Percentiles rank a stretch among this genome's conserved stretches.
Conservation (phyloP, 2,797 vertebrate genomes). For the Pempheris klunzingeri region DNA sequence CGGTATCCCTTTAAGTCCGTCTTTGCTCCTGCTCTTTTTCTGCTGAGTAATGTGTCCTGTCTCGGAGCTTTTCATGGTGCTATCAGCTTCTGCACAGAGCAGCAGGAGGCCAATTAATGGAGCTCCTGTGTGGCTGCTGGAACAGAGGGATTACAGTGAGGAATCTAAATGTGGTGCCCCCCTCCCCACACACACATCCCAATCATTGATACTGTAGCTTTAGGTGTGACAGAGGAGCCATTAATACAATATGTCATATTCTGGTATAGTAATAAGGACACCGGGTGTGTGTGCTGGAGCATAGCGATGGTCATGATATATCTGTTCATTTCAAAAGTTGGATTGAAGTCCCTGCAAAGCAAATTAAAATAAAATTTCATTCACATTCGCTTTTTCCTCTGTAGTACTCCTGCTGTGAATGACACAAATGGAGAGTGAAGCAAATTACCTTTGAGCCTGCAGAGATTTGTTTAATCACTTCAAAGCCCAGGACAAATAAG, state of each 20-base stretch:
- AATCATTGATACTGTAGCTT: no score
- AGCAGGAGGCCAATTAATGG: slow-evolving; percentile 59
- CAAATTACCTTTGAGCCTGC: slow-evolving; percentile 51
- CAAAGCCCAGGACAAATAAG: slow-evolving; percentile 55
- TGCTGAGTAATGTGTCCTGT: slow-evolving; percentile 33
- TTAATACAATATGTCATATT: slow-evolving; percentile 33
- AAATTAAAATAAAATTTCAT: slow-evolving; percentile 14
- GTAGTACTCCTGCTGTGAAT: slow-evolving; percentile 7
- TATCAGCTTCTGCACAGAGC: slow-evolving; percentile 30
- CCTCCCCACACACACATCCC: no score
- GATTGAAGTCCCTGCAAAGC: background rate
- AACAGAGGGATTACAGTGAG: slow-evolving; percentile 11
- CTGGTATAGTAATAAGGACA: slow-evolving; percentile 16
- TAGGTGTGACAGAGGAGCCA: slow-evolving; percentile 32
- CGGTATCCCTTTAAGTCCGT: slow-evolving; percentile 1
- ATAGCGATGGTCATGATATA: slow-evolving; percentile 22
- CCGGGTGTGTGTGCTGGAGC: background rate
- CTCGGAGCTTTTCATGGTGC: slow-evolving; percentile 7
- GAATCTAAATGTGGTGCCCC: slow-evolving; percentile 12
- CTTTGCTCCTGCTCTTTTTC: background rate
- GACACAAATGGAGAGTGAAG: slow-evolving; percentile 6
- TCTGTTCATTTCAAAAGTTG: slow-evolving; percentile 20
- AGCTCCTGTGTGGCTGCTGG: slow-evolving; percentile 35
- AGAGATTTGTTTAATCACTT: slow-evolving; percentile 49
- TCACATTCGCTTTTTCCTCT: slow-evolving; percentile 20